A percentile compares a stretch with the other conserved stretches of the same genome.
These are phyloP conservation scores for Drosophila serrata DNA, from an alignment of 1,140 invertebrate species.

Conservation along the genomic window DNA sequence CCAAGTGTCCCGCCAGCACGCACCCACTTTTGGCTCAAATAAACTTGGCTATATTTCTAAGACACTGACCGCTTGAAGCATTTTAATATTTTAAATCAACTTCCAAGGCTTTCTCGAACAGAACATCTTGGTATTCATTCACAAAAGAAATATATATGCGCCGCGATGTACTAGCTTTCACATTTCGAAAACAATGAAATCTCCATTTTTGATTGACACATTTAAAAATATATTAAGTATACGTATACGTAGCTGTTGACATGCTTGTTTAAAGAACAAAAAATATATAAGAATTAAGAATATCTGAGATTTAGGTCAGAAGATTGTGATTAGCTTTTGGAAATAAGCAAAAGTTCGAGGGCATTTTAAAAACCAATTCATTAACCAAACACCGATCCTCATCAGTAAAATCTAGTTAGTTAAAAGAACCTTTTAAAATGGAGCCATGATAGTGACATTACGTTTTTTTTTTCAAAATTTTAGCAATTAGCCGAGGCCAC, in stretches of 20 bases:
- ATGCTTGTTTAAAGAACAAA: constrained; percentile 4
- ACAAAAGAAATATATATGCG: constrained; percentile 3
- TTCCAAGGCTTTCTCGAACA: constrained; percentile 1
- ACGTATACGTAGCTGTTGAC: neutral
- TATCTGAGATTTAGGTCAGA: neutral
- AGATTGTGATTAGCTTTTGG: neutral
- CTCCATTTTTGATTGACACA: constrained; percentile 22
- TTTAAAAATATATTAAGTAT: constrained; percentile 17
- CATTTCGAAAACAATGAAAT: constrained; percentile 30
- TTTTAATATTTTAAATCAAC: constrained; percentile 40
- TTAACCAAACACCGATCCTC: neutral
- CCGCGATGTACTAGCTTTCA: neutral
- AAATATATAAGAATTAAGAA: neutral
- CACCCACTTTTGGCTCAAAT: constrained; percentile 29
- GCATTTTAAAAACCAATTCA: neutral
- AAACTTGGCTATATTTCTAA: constrained; percentile 22
- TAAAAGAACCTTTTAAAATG: neutral
- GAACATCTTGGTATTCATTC: constrained; percentile 3
- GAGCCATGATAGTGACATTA: constrained; percentile 47
- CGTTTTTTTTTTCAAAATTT: constrained; percentile 65
- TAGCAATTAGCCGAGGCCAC: constrained; percentile 50
- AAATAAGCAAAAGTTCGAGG: neutral
- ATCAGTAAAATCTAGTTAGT: neutral
- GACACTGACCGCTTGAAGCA: constrained; percentile 25
- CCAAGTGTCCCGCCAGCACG: constrained; percentile 25